A percentile compares a stretch with the other conserved stretches of the same genome.
Conservation (phyloP, 23 tunicate genomes). For the Ciona savignyi region DNA sequence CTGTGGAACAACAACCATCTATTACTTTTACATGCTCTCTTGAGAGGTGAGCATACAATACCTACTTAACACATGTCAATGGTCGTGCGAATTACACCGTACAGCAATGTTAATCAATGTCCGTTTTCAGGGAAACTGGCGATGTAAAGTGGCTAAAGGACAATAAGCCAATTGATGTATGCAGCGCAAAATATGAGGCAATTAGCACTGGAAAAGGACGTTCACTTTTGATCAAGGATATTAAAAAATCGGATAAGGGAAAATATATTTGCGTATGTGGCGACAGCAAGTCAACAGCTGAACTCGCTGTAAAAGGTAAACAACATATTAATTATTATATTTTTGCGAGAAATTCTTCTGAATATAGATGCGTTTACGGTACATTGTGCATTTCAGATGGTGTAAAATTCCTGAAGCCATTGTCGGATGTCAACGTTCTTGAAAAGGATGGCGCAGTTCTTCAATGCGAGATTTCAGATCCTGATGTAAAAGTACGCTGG, state of each 20-base stretch:
- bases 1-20: constrained; percentile 67
- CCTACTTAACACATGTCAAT: not conserved
- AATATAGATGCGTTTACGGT: too few species aligned
- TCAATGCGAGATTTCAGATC: constrained; percentile 62
- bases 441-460: constrained; percentile 51
- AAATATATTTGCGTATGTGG: constrained; percentile 59
- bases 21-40: constrained; percentile 37
- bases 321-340: too few species aligned
- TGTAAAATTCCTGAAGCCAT: too few species aligned
- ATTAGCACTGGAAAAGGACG: constrained; percentile 41
- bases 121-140: constrained; percentile 33
- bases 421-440: constrained; percentile 7
- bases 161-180: constrained; percentile 35
- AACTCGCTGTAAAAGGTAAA: constrained; percentile 71
- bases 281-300: constrained; percentile 40
- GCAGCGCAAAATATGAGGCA: constrained; percentile 51
- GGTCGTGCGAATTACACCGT: not conserved
- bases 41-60: constrained; percentile 16
- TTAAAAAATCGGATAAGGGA: constrained; percentile 55
- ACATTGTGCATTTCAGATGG: too few species aligned
- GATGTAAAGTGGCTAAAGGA: constrained; percentile 71
- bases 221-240: constrained; percentile 50
- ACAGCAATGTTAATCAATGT: not conserved
- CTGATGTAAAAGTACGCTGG: constrained; percentile 44
- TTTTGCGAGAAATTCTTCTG: too few species aligned